Percentiles rank a stretch among this genome's conserved stretches.
phyloP scores from a whole-genome alignment of 2,797 vertebrate species.

The Ctenosaura bakeri region DNA sequence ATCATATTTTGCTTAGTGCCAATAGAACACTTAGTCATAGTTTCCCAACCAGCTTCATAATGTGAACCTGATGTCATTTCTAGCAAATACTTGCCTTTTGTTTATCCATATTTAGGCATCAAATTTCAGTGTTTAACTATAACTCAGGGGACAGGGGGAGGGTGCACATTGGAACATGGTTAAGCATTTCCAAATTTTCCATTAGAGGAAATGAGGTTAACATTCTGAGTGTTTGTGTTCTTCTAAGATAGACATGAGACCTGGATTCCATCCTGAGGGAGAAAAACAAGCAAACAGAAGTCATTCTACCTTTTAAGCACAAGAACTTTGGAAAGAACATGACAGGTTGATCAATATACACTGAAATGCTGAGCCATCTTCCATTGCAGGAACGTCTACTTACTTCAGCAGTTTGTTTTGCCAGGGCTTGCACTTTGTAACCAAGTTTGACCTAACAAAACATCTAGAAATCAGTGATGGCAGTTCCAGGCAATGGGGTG shows the following conservation, averaged over 20 bases:
- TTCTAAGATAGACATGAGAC: not conserved
- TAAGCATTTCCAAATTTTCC: not conserved
- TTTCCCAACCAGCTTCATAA: not conserved
- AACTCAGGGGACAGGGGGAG: not conserved
- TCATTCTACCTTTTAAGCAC: slow-evolving; percentile 8
- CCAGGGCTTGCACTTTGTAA: slow-evolving; percentile 1
- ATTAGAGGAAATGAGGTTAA: not conserved
- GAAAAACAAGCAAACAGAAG: not conserved
- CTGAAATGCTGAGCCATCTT: not conserved
- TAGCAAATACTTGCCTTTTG: not conserved
- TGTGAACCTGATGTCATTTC: not conserved
- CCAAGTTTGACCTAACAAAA: not conserved
- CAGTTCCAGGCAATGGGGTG: not conserved
- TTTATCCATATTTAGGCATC: not conserved
- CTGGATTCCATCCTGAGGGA: not conserved
- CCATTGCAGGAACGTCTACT: not conserved
- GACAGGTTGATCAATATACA: not conserved
- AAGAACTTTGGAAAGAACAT: not conserved
- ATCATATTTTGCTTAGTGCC: not conserved
- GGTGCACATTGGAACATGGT: not conserved
- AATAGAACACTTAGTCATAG: not conserved
- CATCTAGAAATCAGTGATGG: not conserved
- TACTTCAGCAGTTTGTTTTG: not conserved
- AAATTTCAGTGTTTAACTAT: not conserved
- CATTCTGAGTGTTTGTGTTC: not conserved